These are phyloP conservation scores for Nezara viridula DNA, from an alignment of 2,888 invertebrate species.

Conservation along the genomic window DNA sequence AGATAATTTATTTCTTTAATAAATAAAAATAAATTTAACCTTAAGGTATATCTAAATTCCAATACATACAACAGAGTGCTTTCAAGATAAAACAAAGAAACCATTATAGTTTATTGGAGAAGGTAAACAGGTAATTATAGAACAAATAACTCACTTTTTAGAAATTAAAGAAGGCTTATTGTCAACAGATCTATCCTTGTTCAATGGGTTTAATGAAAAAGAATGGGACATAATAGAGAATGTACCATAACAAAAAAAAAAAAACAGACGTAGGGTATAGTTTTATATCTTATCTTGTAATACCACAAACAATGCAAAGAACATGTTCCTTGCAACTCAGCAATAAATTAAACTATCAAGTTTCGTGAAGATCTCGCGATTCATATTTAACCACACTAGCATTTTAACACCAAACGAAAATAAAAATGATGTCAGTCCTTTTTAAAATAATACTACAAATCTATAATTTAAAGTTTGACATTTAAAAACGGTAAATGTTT, in stretches of 20 bases:
- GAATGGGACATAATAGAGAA: slow-evolving; percentile 30
- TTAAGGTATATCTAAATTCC: not conserved
- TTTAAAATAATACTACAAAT: not conserved
- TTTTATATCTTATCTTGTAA: slow-evolving; percentile 41
- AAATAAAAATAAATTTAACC: not conserved
- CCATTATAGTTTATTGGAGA: not conserved
- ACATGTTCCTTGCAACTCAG: slow-evolving; percentile 4
- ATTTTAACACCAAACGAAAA: not conserved
- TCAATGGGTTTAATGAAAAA: slow-evolving; percentile 25
- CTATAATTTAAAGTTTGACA: not conserved
- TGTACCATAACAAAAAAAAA: slow-evolving; percentile 22
- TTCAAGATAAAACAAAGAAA: not conserved
- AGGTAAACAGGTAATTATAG: not conserved
- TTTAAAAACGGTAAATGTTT: not conserved
- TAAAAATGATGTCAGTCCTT: not conserved
- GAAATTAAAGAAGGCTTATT: slow-evolving; percentile 31
- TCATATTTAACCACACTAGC: not conserved
- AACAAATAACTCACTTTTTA: slow-evolving; percentile 32
- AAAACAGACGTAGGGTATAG: not conserved
- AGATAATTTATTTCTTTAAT: too few species aligned
- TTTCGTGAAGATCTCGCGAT: not conserved
- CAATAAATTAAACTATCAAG: slow-evolving; percentile 39
- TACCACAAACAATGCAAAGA: slow-evolving; percentile 40
- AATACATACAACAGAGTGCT: not conserved
- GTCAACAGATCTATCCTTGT: slow-evolving; percentile 43